Base-by-base conservation (phyloP, 2,888 invertebrate genomes). In the Itoplectis maculator region DNA sequence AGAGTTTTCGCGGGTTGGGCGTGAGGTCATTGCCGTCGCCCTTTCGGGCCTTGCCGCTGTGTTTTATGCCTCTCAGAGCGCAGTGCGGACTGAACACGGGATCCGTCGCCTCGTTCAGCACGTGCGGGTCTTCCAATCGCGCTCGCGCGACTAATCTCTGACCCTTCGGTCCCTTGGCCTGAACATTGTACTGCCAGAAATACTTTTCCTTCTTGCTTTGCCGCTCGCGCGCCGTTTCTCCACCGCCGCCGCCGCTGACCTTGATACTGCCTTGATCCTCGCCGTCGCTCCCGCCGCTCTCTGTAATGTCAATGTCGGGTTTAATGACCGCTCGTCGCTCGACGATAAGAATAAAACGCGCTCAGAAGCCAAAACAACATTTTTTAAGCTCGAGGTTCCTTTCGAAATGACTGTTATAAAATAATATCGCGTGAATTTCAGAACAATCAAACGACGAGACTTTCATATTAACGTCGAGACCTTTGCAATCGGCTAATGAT, bases 151-250 rank as follows among this genome's bases (percentile, higher is more conserved):
- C 96, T 83, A 98, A 94, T 84, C 98, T 94, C 92, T 98, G 98
- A 54, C 99, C 98, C 94, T 99, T 98, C 5, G 99, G 98, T 0
- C 99, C 99, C 93, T 99, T 98, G 0, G 99, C 97, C 93, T 99
- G 99, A 0, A 99, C 98, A 94, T 99, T 99, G 93, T 99, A 99
- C 93, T 99, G 99, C 99, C 99, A 99, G 93, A 99, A 99, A 93
- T 95, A 99, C 82, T 96, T 95, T 90, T 98, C 98, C 87, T 96
- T 97, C 92, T 97, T 97, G 69, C 87, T 88, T n/a, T 89, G 90
- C 77, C 90, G 90, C 69, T 88, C 88, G 42, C 88, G 87, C 23
- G 82, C 84, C 9, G 89, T 85, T 37, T 92, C 90, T 13, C 85
- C 76, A 8, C 84, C 83, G 7, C 84, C 83, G 7, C 84, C 94